Percentiles rank a stretch among this genome's conserved stretches.
These are phyloP conservation scores for Cydia pomonella DNA, from an alignment of 1,140 invertebrate genomes.

Conservation along the genomic window DNA sequence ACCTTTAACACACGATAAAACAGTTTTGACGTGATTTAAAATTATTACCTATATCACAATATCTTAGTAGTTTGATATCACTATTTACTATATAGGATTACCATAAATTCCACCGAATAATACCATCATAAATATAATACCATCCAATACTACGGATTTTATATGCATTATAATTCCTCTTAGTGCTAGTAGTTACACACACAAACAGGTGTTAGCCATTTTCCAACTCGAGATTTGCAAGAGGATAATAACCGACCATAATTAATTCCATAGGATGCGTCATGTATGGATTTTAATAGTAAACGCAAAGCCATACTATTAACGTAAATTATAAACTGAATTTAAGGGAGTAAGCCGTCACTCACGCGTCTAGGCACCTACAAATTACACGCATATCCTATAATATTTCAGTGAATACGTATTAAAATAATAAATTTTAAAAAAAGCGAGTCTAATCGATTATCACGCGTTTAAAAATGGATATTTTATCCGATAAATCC, in stretches of 20 bases:
- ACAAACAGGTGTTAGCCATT: neutral
- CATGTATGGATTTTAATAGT: slow-evolving; percentile 17
- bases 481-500: slow-evolving; percentile 19
- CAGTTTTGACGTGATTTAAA: no score
- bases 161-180: neutral
- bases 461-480: slow-evolving; percentile 19
- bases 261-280: slow-evolving; percentile 21
- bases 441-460: slow-evolving; percentile 10
- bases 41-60: no score
- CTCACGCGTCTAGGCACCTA: slow-evolving; percentile 18
- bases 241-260: neutral
- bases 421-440: slow-evolving; percentile 15
- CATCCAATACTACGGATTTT: no score
- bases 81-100: no score
- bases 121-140: no score
- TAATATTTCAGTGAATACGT: slow-evolving; percentile 5
- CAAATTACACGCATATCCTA: slow-evolving; percentile 19
- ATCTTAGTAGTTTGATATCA: no score
- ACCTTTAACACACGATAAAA: no score
- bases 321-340: slow-evolving; percentile 20
- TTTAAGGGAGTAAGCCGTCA: slow-evolving; percentile 21
- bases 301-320: slow-evolving; percentile 11
- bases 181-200: neutral
- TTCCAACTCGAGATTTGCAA: neutral
- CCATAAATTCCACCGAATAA: no score